Conservation (phyloP, 92 coral and sea anemone genomes). For the Siderastrea siderea region DNA sequence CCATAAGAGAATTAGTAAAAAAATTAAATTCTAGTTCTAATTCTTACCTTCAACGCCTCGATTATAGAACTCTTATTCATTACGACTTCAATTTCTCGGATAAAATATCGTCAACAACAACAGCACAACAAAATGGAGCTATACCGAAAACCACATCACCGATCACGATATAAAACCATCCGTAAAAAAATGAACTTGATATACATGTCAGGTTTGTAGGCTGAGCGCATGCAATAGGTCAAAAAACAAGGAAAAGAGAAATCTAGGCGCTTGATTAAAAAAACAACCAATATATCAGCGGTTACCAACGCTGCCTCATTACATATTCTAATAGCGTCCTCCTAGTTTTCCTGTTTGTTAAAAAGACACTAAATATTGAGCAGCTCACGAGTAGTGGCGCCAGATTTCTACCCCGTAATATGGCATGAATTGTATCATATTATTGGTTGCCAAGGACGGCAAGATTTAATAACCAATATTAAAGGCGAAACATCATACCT, state of each 20-base stretch:
- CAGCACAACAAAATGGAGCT: background rate
- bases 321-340: conserved; percentile 24
- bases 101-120: background rate
- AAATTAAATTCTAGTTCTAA: background rate
- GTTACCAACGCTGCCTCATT: conserved; percentile 15
- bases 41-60: conserved; percentile 24
- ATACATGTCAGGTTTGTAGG: background rate
- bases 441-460: background rate
- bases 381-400: background rate
- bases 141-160: background rate
- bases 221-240: conserved; percentile 8
- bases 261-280: background rate
- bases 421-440: background rate
- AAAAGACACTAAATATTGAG: conserved; percentile 21
- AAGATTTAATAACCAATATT: conserved; percentile 1
- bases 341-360: conserved; percentile 3
- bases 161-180: conserved; percentile 9
- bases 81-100: background rate
- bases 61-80: conserved; percentile 17
- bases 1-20: background rate
- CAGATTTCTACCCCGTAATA: background rate
- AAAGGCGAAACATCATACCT: background rate
- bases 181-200: background rate
- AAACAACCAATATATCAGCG: conserved; percentile 31
- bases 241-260: background rate